A percentile compares a stretch with the other conserved stretches of the same genome.
Conservation (phyloP, 2,888 invertebrate species). For the Agonopterix arenella region DNA sequence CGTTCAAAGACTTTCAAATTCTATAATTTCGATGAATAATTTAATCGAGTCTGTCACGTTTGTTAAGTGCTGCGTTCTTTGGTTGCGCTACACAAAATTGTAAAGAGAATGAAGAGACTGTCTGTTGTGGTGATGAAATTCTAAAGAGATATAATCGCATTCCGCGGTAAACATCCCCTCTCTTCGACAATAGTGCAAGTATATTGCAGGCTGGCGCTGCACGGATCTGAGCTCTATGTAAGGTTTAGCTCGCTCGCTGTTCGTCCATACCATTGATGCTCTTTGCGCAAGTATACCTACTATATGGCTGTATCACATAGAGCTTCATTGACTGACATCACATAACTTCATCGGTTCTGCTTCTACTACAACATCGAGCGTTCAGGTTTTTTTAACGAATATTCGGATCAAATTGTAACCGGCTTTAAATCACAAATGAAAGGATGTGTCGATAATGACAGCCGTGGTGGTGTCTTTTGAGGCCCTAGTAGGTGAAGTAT, state of each 20-base stretch:
- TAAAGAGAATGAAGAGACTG: slow-evolving; percentile 21
- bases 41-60: neutral
- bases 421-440: too few species aligned
- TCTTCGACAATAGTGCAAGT: slow-evolving; percentile 14
- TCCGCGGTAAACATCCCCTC: slow-evolving; percentile 51
- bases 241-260: too few species aligned
- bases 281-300: too few species aligned
- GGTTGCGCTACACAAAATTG: neutral
- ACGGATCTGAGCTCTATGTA: slow-evolving; percentile 14
- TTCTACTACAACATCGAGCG: too few species aligned
- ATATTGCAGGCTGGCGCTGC: slow-evolving; percentile 35
- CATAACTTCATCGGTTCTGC: too few species aligned
- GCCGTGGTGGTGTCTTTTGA: slow-evolving; percentile 19
- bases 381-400: too few species aligned
- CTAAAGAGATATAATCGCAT: slow-evolving; percentile 54
- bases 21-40: neutral
- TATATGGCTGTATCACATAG: too few species aligned
- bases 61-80: neutral
- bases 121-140: slow-evolving; percentile 47
- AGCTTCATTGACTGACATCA: too few species aligned
- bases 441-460: slow-evolving; percentile 9
- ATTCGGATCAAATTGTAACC: too few species aligned
- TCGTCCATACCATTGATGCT: too few species aligned
- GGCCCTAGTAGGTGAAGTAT: slow-evolving; percentile 47
- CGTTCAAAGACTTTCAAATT: too few species aligned